Evolutionary conservation across 2,888 invertebrate species (phyloP).

Genomic region (Seira ritae): DNA sequence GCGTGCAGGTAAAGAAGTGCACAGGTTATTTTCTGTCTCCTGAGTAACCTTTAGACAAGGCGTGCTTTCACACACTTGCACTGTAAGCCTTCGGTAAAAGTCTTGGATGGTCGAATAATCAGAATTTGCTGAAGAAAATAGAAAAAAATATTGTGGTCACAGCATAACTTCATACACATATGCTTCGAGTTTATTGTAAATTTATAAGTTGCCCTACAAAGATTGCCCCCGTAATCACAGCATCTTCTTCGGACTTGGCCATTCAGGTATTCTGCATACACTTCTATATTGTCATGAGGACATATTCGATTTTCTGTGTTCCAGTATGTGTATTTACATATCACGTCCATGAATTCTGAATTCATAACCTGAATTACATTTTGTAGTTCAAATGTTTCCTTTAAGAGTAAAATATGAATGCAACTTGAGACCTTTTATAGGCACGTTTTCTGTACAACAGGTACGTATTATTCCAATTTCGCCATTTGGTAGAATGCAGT

Average conservation of each 20-base stretch:
- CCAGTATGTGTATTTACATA: neutral
- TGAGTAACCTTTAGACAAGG: no score
- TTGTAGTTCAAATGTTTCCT: neutral
- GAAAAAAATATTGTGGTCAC: no score
- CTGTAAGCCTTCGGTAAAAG: no score
- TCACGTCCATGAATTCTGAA: neutral
- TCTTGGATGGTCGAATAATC: no score
- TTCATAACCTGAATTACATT: neutral
- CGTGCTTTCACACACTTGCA: no score
- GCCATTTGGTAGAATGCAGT: neutral
- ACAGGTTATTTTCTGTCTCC: no score
- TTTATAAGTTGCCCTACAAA: no score
- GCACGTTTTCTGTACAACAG: neutral
- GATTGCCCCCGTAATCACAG: neutral
- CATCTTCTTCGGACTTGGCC: neutral
- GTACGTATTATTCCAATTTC: neutral
- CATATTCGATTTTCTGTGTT: neutral
- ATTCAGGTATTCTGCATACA: neutral
- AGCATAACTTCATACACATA: no score
- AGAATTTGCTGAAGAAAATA: no score
- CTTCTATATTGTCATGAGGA: neutral
- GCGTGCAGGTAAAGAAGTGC: no score
- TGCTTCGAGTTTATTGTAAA: no score
- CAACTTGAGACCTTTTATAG: neutral
- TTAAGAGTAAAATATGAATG: neutral